Base-by-base conservation (phyloP, 2,888 invertebrate species). In the Metacarcinus magister region DNA sequence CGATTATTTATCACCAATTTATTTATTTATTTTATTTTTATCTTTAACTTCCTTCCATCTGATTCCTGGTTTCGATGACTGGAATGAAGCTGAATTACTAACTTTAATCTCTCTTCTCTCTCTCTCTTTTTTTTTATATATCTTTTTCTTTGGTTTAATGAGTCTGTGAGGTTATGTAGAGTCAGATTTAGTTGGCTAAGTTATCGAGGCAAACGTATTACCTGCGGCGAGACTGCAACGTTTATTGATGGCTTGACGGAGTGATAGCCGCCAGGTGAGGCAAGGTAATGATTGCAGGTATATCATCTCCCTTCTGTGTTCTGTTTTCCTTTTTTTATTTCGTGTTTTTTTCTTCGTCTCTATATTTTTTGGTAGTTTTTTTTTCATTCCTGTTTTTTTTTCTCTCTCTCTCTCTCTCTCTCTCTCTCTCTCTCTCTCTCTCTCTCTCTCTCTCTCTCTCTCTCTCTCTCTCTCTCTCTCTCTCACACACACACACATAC, bases 71-170 rank as follows among this genome's bases (percentile, higher is more conserved):
- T n/a, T 16, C 54, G 54, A 54, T 16, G 54, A 54, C 54, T 16
- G 54, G 54, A 54, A 54, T 54, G 54, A 54, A 16, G 2, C 54
- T 54, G 54, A 10, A 23, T 67, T n/a, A 23, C n/a, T n/a, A 67
- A 67, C n/a, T 67, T 67, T 67, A 23, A n/a, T 67, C 67, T 67
- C 67, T 67, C n/a, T n/a, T 67, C 67, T 67, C n/a, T n/a, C n/a
- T 67, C n/a, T 67, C 67, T 67, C 67, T 67, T 19, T 67, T 19
- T n/a, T n/a, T n/a, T 19, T 67, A 5, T 67, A 19, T 67, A 5
- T 67, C n/a, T n/a, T n/a, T 67, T 19, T n/a, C 67, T 67, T 19
- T n/a, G 23, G 67, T 67, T n/a, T 67, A 67, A 67, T 67, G 67
- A 67, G n/a, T n/a, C 67, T 23, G n/a, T n/a, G 67, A 67, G n/a